These are phyloP conservation scores for Melanitta fusca DNA, from an alignment of 2,797 vertebrate genomes.

Conservation along the genomic window DNA sequence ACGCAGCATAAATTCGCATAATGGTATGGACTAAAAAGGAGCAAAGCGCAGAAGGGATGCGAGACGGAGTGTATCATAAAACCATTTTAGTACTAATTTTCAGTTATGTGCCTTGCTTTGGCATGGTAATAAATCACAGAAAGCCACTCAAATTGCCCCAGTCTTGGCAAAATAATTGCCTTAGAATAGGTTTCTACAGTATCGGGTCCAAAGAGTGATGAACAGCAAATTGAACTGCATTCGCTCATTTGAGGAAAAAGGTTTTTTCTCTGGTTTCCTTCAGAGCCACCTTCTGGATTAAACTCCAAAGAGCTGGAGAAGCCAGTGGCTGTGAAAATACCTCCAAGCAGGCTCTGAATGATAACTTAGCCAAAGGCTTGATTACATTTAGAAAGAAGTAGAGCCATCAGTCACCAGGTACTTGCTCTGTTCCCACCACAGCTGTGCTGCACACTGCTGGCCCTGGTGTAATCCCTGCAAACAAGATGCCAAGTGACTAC, in stretches of 20 bases:
- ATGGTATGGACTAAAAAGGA: neutral
- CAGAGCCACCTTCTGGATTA: neutral
- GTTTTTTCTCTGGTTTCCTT: neutral
- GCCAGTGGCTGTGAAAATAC: neutral
- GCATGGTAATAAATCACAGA: neutral
- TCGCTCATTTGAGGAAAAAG: neutral
- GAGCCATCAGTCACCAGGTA: neutral
- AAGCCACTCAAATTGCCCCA: neutral
- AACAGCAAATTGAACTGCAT: neutral
- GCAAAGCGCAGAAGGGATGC: no score
- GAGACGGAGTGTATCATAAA: neutral
- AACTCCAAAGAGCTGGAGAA: neutral
- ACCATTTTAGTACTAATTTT: neutral
- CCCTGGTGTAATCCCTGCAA: neutral
- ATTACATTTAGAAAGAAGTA: neutral
- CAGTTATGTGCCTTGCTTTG: neutral
- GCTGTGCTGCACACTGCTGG: accelerated
- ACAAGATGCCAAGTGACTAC: accelerated
- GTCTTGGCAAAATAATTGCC: neutral
- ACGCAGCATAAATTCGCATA: neutral
- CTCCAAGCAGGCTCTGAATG: neutral
- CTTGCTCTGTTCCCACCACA: accelerated
- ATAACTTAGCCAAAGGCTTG: neutral
- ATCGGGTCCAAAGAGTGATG: neutral
- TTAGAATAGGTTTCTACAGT: neutral